phyloP scores from a whole-genome alignment of 2,113 vertebrate genomes.

The Leucopsar rothschildi region DNA sequence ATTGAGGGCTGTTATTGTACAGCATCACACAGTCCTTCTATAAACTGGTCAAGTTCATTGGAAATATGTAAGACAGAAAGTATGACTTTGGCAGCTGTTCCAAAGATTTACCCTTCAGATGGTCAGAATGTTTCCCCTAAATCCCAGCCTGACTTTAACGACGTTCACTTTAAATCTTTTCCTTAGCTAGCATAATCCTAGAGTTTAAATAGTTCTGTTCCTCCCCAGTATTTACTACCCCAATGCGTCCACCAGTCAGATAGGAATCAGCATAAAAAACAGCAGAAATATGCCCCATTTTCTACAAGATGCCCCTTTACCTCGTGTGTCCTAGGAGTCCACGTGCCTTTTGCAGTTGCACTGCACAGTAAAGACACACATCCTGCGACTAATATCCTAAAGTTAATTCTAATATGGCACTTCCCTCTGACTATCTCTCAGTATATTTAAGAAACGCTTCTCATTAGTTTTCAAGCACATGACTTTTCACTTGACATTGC shows the following conservation, averaged over 20 bases:
- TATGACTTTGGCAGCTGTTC: background rate
- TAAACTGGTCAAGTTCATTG: background rate
- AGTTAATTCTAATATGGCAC: background rate
- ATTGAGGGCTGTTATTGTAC: background rate
- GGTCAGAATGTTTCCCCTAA: background rate
- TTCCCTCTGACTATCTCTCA: background rate
- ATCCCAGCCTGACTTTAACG: background rate
- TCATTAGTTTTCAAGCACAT: background rate
- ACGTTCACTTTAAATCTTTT: background rate
- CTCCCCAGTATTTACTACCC: background rate
- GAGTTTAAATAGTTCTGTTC: background rate
- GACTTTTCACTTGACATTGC: background rate
- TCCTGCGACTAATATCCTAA: fast-evolving
- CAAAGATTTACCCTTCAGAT: background rate
- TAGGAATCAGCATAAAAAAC: background rate
- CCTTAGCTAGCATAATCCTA: background rate
- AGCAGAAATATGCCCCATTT: background rate
- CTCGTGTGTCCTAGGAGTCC: background rate
- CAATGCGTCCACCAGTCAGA: background rate
- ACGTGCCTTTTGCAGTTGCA: background rate
- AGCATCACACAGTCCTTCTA: background rate
- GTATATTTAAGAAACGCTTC: background rate
- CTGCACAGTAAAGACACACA: background rate
- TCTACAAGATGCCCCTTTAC: background rate
- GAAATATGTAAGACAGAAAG: background rate